Evolutionary conservation across 2,113 vertebrate species (phyloP).

Genomic region (Dendropsophus ebraccatus): DNA sequence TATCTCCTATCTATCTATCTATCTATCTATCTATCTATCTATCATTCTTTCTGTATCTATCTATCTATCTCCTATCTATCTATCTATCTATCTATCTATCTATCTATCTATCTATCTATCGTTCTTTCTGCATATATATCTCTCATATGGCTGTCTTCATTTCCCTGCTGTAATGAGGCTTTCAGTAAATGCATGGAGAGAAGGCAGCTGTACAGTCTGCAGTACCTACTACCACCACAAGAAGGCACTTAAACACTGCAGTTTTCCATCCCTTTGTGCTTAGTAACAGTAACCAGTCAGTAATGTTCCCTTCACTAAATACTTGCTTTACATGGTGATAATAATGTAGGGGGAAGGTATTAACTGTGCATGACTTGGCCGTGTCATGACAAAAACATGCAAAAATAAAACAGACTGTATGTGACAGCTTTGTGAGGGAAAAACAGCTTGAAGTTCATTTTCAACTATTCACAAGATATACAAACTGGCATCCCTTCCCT

Average conservation of each 20-base stretch:
- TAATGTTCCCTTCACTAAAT: background rate
- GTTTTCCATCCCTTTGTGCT: conserved; percentile 55
- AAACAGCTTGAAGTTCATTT: background rate
- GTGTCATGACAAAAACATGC: background rate
- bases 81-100: no score
- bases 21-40: no score
- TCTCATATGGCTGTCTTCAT: background rate
- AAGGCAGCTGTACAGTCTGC: conserved; percentile 50
- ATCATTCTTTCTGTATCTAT: no score
- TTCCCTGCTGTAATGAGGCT: no score
- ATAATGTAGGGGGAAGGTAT: conserved; percentile 20
- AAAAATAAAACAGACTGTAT: conserved; percentile 23
- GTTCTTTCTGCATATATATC: background rate
- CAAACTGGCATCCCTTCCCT: background rate
- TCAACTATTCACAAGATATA: background rate
- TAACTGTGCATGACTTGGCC: conserved; percentile 7
- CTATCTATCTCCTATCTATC: no score
- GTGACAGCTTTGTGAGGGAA: background rate
- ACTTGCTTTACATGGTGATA: background rate
- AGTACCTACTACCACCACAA: conserved; percentile 73
- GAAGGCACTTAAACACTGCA: conserved; percentile 75
- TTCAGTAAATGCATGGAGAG: background rate
- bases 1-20: no score
- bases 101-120: background rate
- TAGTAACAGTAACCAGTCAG: conserved; percentile 31